Conservation (phyloP, 2,888 invertebrate species). For the Dryobotodes eremita region DNA sequence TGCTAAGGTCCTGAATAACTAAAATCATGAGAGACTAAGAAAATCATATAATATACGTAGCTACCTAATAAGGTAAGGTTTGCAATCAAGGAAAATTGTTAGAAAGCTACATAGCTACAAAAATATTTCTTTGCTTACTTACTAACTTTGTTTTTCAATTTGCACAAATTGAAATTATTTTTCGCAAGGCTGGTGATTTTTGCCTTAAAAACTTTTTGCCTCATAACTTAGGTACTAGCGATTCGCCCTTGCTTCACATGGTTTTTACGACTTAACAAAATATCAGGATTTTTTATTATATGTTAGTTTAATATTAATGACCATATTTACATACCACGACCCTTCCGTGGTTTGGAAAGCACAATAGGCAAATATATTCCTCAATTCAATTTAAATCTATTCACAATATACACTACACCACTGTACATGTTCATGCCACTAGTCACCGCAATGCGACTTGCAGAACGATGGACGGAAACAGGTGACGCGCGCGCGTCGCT, state of each 20-base stretch:
- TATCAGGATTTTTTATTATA: no score
- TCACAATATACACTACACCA: no score
- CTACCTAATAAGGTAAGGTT: conserved; percentile 1
- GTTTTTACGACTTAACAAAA: no score
- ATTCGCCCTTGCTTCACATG: no score
- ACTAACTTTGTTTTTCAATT: conserved; percentile 40
- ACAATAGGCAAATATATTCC: no score
- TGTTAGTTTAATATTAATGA: no score
- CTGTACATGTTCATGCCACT: no score
- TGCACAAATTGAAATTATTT: conserved; percentile 32
- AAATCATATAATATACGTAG: background rate
- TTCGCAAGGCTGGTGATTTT: background rate
- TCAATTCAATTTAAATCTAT: no score
- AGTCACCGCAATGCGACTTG: no score
- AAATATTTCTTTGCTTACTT: conserved; percentile 5
- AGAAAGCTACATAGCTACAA: background rate
- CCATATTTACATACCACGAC: no score
- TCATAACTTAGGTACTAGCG: background rate
- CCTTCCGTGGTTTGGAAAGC: no score
- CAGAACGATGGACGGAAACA: background rate
- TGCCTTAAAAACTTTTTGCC: background rate
- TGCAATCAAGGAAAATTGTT: conserved; percentile 47
- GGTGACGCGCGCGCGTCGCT: background rate
- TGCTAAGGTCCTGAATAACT: background rate
- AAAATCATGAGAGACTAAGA: conserved; percentile 1